Conservation (phyloP, 2,888 invertebrate genomes). For the Spialia ferax region DNA sequence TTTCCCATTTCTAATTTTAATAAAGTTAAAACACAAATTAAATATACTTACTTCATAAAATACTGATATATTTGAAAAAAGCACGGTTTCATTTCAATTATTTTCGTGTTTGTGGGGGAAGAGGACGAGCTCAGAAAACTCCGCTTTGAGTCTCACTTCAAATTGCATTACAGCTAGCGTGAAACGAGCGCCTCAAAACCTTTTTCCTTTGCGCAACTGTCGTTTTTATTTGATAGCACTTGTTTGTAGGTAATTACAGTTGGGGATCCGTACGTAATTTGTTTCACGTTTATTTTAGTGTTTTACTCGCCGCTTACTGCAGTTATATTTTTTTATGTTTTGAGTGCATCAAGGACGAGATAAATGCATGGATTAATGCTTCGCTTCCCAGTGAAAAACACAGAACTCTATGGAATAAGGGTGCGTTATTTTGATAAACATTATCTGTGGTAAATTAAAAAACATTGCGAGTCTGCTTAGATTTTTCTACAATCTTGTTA, state of each 20-base stretch:
- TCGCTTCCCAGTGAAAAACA: neutral
- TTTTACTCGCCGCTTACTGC: neutral
- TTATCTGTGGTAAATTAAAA: neutral
- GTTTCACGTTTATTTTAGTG: constrained; percentile 36
- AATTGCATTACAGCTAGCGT: constrained; percentile 73
- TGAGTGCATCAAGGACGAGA: neutral
- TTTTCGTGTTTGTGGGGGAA: constrained; percentile 39
- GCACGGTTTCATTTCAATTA: constrained; percentile 38
- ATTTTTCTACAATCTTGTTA: neutral
- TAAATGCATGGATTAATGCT: constrained; percentile 8
- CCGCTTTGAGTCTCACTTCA: constrained; percentile 71
- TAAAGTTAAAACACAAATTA: too few species aligned
- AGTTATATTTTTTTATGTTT: constrained; percentile 21
- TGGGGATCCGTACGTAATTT: constrained; percentile 47
- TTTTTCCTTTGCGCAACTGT: constrained; percentile 63
- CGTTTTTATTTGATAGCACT: constrained; percentile 69
- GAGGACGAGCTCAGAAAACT: constrained; percentile 46
- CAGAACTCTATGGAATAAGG: neutral
- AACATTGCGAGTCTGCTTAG: too few species aligned
- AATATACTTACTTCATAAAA: too few species aligned
- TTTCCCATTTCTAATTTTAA: too few species aligned
- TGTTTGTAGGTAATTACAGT: constrained; percentile 69
- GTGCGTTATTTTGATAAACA: neutral
- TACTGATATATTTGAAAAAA: neutral
- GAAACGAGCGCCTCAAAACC: constrained; percentile 67